Conservation (phyloP, 2,797 vertebrate genomes). For the Morelia viridis region DNA sequence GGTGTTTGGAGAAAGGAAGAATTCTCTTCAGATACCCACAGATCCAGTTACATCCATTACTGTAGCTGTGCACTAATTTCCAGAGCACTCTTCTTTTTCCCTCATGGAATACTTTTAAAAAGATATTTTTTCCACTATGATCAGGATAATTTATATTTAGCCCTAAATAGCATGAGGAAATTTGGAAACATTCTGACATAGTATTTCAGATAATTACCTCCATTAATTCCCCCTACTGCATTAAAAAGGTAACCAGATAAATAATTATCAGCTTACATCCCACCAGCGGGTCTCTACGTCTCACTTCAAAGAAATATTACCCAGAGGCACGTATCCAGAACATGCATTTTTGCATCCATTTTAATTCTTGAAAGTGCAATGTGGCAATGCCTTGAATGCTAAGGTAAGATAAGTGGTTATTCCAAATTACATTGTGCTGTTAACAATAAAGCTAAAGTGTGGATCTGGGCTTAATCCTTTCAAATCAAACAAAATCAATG, state of each 20-base stretch:
- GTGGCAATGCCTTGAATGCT: neutral
- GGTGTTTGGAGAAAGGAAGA: conserved; percentile 4
- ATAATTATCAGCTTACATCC: neutral
- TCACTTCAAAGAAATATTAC: neutral
- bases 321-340: neutral
- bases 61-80: conserved; percentile 17
- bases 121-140: neutral
- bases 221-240: neutral
- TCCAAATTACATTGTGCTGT: neutral
- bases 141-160: conserved; percentile 16
- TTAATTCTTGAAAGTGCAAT: neutral
- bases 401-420: neutral
- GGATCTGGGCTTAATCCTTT: no score
- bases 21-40: neutral
- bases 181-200: conserved; percentile 9
- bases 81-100: neutral
- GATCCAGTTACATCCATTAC: conserved; percentile 11
- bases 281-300: neutral
- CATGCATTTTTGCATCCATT: no score
- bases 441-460: no score
- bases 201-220: neutral
- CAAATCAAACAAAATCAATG: no score
- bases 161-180: neutral
- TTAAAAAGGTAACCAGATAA: neutral
- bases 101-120: neutral